Base-by-base conservation (phyloP, 2,113 vertebrate species). In the Brachyhypopomus gauderio region DNA sequence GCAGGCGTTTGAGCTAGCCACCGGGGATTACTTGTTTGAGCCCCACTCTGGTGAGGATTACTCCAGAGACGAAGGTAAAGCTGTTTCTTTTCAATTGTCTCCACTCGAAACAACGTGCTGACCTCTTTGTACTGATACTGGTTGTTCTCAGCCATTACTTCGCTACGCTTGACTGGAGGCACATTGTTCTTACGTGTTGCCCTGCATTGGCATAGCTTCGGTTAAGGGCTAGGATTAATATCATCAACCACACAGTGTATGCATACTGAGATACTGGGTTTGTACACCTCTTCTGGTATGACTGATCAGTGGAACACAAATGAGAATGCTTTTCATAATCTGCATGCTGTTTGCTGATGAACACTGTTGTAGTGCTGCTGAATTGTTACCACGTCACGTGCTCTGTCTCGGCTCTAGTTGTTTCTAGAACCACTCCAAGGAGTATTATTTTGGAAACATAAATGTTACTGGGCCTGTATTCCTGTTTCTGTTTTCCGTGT, bases 1-100 rank as follows among this genome's bases (percentile, higher is more conserved):
- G 25, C 79, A 98, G 97, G 97, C 97, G 16, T 99, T 99, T 91
- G 98, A 99, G 86, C 91, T 99, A 36, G 96, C 96, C 85, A 99
- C 97, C 2, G 98, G 98, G 55, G 98, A 99, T 89, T 99, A 99
- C 85, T 91, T 99, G 81, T 99, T 99, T 55, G 98, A 99, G 73
- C 98, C 98, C 74, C 97, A 99, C 85, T 99, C 98, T 63, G 98
- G 98, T 19, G 98, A 98, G 86, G 97, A 99, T 88, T 99, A 99
- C 89, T 96, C 96, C 70, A 93, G 98, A 85, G 98, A 99, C 90
- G 98, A 99, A 98, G 97, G 97, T 98, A 88, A 78, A 79, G 56
- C 34, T 58, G 1, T 22, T 52, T 69, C 19, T 74, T 82, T 48
- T 81, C 25, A 22, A 45, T 34, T 78, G 81, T 69, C 3, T 69